A percentile compares a stretch with the other conserved stretches of the same genome.
These are phyloP conservation scores for Campoletis raptor DNA, from an alignment of 2,888 invertebrate species.

Conservation along the genomic window DNA sequence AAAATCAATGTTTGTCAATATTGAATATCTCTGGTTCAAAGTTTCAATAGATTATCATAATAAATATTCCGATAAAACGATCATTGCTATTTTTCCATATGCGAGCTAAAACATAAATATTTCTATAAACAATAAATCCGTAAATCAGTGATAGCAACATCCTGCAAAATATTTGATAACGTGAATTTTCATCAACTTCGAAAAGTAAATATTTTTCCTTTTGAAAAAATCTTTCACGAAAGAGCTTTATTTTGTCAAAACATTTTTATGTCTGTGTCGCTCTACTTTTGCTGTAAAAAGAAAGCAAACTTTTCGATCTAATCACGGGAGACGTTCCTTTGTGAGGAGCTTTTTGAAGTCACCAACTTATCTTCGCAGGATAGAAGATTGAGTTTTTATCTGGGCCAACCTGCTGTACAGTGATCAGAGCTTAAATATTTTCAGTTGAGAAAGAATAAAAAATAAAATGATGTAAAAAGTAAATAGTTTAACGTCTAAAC, in stretches of 20 bases:
- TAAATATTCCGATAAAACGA: not conserved
- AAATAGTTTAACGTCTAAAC: not conserved
- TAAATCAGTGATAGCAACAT: not conserved
- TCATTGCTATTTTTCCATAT: not conserved
- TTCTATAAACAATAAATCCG: not conserved
- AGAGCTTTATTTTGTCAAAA: not conserved
- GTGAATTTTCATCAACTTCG: not conserved
- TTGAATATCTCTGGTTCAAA: not conserved
- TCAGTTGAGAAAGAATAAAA: not conserved
- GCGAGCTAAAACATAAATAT: not conserved
- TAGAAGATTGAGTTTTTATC: constrained; percentile 15
- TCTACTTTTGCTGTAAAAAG: not conserved
- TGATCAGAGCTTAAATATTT: not conserved
- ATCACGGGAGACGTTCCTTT: not conserved
- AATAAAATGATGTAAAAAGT: not conserved
- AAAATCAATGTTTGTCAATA: not conserved
- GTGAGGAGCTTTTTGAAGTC: not conserved
- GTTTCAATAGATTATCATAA: not conserved
- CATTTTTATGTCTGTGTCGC: not conserved
- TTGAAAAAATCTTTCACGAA: not conserved
- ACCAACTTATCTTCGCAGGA: not conserved
- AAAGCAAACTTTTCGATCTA: not conserved
- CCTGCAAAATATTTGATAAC: not conserved
- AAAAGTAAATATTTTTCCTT: not conserved
- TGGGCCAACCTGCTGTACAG: not conserved